A percentile compares a stretch with the other conserved stretches of the same genome.
phyloP scores from a whole-genome alignment of 2,797 vertebrate genomes.

The Craterocephalus amniculus region DNA sequence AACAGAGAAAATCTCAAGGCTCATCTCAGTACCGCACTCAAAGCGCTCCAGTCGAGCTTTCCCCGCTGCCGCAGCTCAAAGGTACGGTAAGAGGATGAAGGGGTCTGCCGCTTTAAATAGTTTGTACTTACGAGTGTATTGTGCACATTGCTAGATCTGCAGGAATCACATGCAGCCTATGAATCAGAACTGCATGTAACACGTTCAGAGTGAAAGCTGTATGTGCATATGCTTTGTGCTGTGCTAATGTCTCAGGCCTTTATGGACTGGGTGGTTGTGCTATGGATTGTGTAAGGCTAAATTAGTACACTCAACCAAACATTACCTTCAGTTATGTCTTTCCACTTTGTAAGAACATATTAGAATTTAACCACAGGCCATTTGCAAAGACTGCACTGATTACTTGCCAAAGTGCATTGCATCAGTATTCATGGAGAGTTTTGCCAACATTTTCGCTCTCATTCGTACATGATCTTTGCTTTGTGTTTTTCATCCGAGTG shows the following conservation, averaged over 20 bases:
- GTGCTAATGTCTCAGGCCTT: not conserved
- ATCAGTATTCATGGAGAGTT: not conserved
- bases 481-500: slow-evolving; percentile 1
- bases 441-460: not conserved
- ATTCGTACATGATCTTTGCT: not conserved
- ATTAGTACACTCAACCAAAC: not conserved
- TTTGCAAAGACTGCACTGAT: not conserved
- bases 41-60: slow-evolving; percentile 89
- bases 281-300: not conserved
- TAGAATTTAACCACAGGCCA: slow-evolving; percentile 7
- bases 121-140: slow-evolving; percentile 13
- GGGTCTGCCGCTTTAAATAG: slow-evolving; percentile 58
- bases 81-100: slow-evolving; percentile 84
- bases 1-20: slow-evolving; percentile 92
- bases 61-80: slow-evolving; percentile 93
- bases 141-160: slow-evolving; percentile 11
- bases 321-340: not conserved
- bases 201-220: not conserved
- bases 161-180: not conserved
- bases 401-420: slow-evolving; percentile 12
- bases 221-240: not conserved
- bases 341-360: not conserved
- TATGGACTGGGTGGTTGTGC: not conserved
- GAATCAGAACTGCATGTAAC: not conserved
- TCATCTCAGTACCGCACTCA: slow-evolving; percentile 96